These are phyloP conservation scores for Anthrax anthrax DNA, from an alignment of 2,888 invertebrate genomes.

Conservation along the genomic window DNA sequence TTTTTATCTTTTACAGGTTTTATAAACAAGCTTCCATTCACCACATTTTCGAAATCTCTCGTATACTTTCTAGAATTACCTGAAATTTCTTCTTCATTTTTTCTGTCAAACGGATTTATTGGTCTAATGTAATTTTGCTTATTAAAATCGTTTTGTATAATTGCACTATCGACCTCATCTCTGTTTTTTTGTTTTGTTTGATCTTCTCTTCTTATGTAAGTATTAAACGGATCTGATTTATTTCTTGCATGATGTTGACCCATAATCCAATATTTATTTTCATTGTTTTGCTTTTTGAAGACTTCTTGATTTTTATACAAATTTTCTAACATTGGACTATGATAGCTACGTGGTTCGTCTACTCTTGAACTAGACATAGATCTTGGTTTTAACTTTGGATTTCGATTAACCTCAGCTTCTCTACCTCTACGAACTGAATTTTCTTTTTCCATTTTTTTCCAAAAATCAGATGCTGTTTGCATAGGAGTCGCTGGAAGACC, in stretches of 20 bases:
- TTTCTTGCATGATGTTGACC: not conserved
- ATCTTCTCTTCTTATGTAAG: not conserved
- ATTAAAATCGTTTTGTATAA: not conserved
- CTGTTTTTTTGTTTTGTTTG: not conserved
- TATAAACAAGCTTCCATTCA: constrained; percentile 28
- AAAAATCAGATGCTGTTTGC: constrained; percentile 45
- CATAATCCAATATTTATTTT: not conserved
- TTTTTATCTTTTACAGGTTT: constrained; percentile 23
- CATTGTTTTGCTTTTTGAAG: not conserved
- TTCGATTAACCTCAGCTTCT: constrained; percentile 11
- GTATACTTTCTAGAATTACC: not conserved
- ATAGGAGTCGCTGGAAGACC: constrained; percentile 22
- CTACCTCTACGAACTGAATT: constrained; percentile 30
- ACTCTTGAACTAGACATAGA: constrained; percentile 27
- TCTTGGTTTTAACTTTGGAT: constrained; percentile 21
- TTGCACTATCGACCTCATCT: not conserved
- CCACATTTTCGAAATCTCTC: constrained; percentile 16
- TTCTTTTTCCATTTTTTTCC: constrained; percentile 46
- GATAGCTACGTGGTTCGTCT: constrained; percentile 22
- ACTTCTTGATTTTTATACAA: constrained; percentile 3
- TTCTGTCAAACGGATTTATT: not conserved
- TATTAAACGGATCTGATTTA: not conserved
- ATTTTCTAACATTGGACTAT: constrained; percentile 17
- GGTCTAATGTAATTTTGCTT: not conserved
- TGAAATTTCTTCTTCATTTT: not conserved